Base-by-base conservation (phyloP, 2,888 invertebrate species). In the Dinocampus coccinellae region DNA sequence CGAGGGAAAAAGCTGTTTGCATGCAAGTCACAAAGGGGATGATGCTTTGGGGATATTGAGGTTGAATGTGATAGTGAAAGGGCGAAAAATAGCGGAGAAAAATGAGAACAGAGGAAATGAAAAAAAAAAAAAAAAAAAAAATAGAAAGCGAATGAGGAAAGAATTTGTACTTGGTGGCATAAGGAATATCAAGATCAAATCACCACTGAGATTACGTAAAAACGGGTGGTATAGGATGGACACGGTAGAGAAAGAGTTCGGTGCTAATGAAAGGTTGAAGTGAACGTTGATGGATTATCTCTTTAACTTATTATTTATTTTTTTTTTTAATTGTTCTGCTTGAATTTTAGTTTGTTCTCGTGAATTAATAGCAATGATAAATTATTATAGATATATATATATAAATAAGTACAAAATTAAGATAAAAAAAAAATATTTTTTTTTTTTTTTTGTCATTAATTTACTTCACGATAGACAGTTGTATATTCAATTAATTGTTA, bases 1-100 rank as follows among this genome's bases (percentile, higher is more conserved):
- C 29, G 22, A 39, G 57, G 36, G 39, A 66, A 66, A 66, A 57
- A 57, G 39, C 26, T 66, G 57, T 66, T 66, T 66, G 66, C 57
- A 66, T 57, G 57, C 36, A 26, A 58, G 66, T 58, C 66, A 66
- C 57, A 66, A 66, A 66, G 36, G 66, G 29, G 55, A 36, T 47
- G 55, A 55, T 55, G 36, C 66, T 66, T 57, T 16, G 47, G 57
- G 58, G 55, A 57, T 55, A 66, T 55, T 34, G 57, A 66, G 55
- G 26, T 39, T 57, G 33, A 24, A 47, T 47, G 52, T 64, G 42
- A 64, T 11, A 33, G 47, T 64, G 24, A 16, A 34, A 2, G 2
- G 26, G 42, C n/a, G 42, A 16, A 47, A 10, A 20, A 47, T 47
- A 16, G 47, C 16, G 39, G n/a, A 4, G 39, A 4, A 20, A 7